A percentile compares a stretch with the other conserved stretches of the same genome.
These are phyloP conservation scores for Lates calcarifer DNA, from an alignment of 2,113 vertebrate genomes.

Conservation along the genomic window DNA sequence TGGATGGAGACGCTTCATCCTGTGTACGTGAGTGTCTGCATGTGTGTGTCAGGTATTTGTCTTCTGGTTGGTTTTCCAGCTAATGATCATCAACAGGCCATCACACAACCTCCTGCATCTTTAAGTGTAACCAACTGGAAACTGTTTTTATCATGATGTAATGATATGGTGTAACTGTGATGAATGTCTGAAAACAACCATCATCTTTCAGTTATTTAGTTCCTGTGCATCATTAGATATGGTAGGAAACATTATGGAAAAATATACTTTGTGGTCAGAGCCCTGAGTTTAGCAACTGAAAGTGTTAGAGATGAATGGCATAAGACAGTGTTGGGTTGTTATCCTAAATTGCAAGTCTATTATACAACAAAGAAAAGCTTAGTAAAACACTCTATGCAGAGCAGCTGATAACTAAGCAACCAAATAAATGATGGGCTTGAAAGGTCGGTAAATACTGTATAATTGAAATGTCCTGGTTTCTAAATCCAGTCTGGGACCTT, in stretches of 20 bases:
- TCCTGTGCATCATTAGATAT: not conserved
- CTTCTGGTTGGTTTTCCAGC: not conserved
- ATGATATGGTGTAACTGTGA: too few species aligned
- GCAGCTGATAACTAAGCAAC: not conserved
- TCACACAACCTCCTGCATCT: not conserved
- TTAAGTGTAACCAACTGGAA: not conserved
- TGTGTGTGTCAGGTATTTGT: conserved; percentile 5
- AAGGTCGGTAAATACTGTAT: not conserved
- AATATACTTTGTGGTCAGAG: too few species aligned
- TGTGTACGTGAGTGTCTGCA: conserved; percentile 22
- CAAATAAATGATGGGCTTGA: not conserved
- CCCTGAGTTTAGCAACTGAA: not conserved
- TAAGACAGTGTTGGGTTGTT: not conserved
- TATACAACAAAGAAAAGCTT: not conserved
- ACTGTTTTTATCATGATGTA: too few species aligned
- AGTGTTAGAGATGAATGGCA: not conserved
- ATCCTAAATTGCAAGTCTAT: not conserved
- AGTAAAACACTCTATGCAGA: not conserved
- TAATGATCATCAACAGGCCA: not conserved
- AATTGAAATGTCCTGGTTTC: not conserved
- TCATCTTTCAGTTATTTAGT: too few species aligned
- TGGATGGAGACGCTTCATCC: conserved; percentile 21
- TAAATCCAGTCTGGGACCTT: not conserved
- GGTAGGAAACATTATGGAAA: not conserved
- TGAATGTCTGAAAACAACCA: too few species aligned